phyloP scores from a whole-genome alignment of 2,888 invertebrate genomes.

The Prenolepis imparis region DNA sequence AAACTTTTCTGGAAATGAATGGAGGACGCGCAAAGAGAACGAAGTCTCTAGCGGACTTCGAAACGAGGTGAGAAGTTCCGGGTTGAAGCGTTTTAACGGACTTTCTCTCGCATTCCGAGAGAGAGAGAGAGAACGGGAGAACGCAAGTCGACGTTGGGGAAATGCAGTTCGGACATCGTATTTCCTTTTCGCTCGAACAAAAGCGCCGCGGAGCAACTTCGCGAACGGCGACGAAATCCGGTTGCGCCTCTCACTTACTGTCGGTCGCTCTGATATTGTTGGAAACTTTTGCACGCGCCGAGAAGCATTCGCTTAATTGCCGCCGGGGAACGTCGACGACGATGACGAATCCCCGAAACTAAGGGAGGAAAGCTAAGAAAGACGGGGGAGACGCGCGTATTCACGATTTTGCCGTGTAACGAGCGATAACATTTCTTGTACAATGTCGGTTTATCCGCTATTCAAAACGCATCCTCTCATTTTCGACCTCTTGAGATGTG shows the following conservation, averaged over 20 bases:
- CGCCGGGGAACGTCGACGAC: constrained; percentile 40
- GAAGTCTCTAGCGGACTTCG: constrained; percentile 42
- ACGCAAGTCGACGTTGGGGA: constrained; percentile 10
- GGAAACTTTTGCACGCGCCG: constrained; percentile 57
- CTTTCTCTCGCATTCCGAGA: constrained; percentile 57
- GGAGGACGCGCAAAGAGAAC: constrained; percentile 39
- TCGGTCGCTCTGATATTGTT: constrained; percentile 36
- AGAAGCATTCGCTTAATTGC: constrained; percentile 60
- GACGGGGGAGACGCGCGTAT: constrained; percentile 3
- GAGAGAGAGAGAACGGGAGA: background rate
- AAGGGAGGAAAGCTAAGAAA: constrained; percentile 18
- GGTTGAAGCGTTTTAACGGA: constrained; percentile 50
- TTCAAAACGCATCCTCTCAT: constrained; percentile 24
- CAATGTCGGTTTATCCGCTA: constrained; percentile 29
- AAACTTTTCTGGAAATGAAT: constrained; percentile 67
- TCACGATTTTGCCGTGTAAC: constrained; percentile 18
- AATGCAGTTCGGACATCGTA: constrained; percentile 52
- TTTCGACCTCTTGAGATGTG: background rate
- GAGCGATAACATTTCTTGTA: constrained; percentile 31
- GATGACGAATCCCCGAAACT: constrained; percentile 34
- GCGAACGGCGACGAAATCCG: constrained; percentile 52
- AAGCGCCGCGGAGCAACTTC: constrained; percentile 35
- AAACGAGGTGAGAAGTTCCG: constrained; percentile 52
- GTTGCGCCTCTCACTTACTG: constrained; percentile 37
- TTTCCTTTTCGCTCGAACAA: constrained; percentile 52